Conservation (phyloP, 2,797 vertebrate species). For the Chrosomus eos region DNA sequence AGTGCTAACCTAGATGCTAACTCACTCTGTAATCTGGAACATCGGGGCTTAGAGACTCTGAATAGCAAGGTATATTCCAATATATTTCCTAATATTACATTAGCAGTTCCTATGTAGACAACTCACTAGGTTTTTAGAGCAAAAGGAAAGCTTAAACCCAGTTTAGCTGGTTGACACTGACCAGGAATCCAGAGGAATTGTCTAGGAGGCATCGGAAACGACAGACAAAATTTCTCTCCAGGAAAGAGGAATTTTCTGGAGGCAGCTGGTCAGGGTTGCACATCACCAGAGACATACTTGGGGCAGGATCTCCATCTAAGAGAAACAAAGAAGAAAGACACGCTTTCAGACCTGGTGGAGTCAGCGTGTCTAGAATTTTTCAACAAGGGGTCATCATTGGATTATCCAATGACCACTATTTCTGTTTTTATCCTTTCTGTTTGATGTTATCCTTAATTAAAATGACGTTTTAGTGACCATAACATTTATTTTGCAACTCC, state of each 20-base stretch:
- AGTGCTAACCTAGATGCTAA: conserved; percentile 37
- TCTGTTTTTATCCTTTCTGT: not conserved
- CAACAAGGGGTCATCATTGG: not conserved
- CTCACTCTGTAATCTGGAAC: conserved; percentile 21
- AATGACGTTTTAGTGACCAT: conserved; percentile 23
- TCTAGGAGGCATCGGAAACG: conserved; percentile 86
- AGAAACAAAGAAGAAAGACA: conserved; percentile 3
- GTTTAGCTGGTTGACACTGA: conserved; percentile 58
- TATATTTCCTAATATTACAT: not conserved
- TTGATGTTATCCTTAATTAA: conserved; percentile 34
- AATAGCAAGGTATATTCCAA: conserved; percentile 22
- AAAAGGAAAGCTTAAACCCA: not conserved
- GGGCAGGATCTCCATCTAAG: conserved; percentile 66
- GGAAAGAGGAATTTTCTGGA: conserved; percentile 73
- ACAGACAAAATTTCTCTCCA: conserved; percentile 84
- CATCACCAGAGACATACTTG: conserved; percentile 57
- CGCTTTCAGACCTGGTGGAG: not conserved
- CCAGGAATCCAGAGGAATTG: conserved; percentile 87
- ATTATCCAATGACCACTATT: not conserved
- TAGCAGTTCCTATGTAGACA: not conserved
- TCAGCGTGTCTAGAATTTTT: not conserved
- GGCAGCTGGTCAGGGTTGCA: conserved; percentile 70
- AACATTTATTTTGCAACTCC: conserved; percentile 52
- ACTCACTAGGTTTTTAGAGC: not conserved
- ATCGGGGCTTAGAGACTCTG: conserved; percentile 14